phyloP scores from a whole-genome alignment of 2,888 invertebrate genomes.

The Eupithecia tripunctaria region DNA sequence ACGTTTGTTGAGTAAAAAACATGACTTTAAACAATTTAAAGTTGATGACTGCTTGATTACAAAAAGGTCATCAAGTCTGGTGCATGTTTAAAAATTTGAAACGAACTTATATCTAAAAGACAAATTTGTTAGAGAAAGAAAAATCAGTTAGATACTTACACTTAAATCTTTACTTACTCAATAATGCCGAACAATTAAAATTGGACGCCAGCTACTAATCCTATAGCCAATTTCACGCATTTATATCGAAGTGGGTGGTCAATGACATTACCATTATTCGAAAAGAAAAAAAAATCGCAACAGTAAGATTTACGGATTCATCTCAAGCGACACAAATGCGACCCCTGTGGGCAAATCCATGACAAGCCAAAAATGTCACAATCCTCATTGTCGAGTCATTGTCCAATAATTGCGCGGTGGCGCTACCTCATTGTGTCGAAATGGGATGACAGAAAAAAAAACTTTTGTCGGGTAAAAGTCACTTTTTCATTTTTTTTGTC shows the following conservation, averaged over 20 bases:
- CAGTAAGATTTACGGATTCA: constrained; percentile 47
- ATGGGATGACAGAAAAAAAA: constrained; percentile 51
- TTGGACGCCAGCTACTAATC: constrained; percentile 59
- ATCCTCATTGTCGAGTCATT: constrained; percentile 57
- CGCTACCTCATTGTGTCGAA: constrained; percentile 73
- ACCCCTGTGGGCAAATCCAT: constrained; percentile 65
- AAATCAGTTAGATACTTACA: constrained; percentile 28
- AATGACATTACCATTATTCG: constrained; percentile 48
- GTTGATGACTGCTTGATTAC: constrained; percentile 14
- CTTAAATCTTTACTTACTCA: constrained; percentile 28
- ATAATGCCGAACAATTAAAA: constrained; percentile 47
- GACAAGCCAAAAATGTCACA: constrained; percentile 74
- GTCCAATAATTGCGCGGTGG: constrained; percentile 67
- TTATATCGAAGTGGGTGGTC: constrained; percentile 64
- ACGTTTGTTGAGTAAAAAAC: constrained; percentile 25
- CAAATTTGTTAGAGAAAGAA: constrained; percentile 7
- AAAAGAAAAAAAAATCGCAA: constrained; percentile 43
- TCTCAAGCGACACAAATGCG: constrained; percentile 60
- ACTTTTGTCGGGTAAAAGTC: constrained; percentile 66
- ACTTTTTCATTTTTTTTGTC: constrained; percentile 59
- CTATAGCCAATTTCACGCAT: constrained; percentile 63
- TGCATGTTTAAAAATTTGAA: background rate
- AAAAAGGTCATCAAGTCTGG: background rate
- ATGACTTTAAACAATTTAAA: constrained; percentile 11
- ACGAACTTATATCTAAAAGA: background rate